phyloP scores from a whole-genome alignment of 2,113 vertebrate species.

The Nannospalax galili region DNA sequence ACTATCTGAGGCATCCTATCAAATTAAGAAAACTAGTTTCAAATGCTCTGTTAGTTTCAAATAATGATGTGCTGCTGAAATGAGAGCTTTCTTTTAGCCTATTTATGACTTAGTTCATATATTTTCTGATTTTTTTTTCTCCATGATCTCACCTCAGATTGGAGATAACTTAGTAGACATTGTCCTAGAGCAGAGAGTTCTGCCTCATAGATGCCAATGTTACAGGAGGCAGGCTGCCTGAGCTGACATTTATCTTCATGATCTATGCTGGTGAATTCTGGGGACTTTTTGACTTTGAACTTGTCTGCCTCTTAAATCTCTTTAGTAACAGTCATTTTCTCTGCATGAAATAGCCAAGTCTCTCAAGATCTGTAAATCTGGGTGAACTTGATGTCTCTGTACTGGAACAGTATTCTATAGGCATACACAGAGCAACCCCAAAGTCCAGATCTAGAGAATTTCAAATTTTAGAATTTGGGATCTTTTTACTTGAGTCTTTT shows the following conservation, averaged over 20 bases:
- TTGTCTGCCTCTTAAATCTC: conserved; percentile 60
- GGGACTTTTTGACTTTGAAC: conserved; percentile 42
- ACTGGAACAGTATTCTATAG: not conserved
- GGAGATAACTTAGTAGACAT: not conserved
- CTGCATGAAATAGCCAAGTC: conserved; percentile 28
- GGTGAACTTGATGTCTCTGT: conserved; percentile 10
- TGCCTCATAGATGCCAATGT: not conserved
- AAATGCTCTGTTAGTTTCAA: not conserved
- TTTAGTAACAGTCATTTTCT: conserved; percentile 38
- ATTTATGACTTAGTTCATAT: not conserved
- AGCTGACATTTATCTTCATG: conserved; percentile 15
- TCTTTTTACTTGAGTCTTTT: not conserved
- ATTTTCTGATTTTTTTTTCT: not conserved
- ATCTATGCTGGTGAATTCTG: not conserved
- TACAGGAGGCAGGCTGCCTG: not conserved
- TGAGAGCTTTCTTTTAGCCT: not conserved
- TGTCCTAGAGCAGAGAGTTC: not conserved
- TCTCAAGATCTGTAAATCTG: conserved; percentile 25
- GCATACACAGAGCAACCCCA: no score
- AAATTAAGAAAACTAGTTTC: not conserved
- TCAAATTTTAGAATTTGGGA: not conserved
- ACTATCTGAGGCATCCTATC: not conserved
- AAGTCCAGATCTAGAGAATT: not conserved
- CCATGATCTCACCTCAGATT: not conserved
- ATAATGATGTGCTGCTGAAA: not conserved